Evolutionary conservation across 2,113 vertebrate genomes (phyloP).

Genomic region (Tupaia tana): DNA sequence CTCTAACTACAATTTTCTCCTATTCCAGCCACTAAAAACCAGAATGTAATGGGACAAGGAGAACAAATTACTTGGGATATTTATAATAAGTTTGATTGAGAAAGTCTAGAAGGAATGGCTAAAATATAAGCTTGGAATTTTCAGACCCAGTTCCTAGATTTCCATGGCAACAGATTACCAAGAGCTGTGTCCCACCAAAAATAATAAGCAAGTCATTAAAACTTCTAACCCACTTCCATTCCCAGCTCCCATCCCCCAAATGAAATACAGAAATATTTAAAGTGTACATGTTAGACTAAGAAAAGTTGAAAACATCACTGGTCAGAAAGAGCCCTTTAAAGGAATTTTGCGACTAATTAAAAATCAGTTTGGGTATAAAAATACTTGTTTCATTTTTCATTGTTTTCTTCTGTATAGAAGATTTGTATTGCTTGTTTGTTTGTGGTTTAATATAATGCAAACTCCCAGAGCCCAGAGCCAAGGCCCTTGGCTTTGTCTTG

Average conservation of each 20-base stretch:
- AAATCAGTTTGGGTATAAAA: slow-evolving; percentile 37
- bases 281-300: not conserved
- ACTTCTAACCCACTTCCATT: not conserved
- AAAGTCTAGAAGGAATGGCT: not conserved
- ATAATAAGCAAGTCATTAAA: not conserved
- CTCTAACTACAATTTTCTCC: not conserved
- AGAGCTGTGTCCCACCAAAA: not conserved
- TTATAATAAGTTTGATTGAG: not conserved
- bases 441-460: slow-evolving; percentile 7
- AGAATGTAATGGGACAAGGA: not conserved
- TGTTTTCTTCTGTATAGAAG: not conserved
- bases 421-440: not conserved
- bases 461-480: not conserved
- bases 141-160: slow-evolving; percentile 10
- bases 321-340: slow-evolving; percentile 19
- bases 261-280: slow-evolving; percentile 42
- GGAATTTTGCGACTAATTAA: slow-evolving; percentile 20
- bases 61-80: not conserved
- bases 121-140: not conserved
- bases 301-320: slow-evolving; percentile 13
- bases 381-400: slow-evolving; percentile 3
- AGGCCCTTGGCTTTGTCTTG: not conserved
- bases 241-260: not conserved
- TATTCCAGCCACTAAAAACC: not conserved
- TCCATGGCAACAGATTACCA: not conserved